Base-by-base conservation (phyloP, 2,888 invertebrate genomes). In the Elmis aenea region DNA sequence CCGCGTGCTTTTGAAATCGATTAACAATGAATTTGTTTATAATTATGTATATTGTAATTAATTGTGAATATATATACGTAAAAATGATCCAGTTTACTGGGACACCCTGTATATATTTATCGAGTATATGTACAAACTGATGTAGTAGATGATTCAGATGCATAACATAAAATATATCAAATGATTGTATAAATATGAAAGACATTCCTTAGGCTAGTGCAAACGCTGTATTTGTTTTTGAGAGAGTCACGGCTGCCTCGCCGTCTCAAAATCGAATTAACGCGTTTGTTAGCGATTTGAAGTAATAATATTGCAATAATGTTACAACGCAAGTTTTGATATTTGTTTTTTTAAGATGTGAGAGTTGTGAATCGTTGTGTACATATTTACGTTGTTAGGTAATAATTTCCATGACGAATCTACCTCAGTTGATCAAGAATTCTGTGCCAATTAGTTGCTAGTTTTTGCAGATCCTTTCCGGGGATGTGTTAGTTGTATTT, bases 301-400 rank as follows among this genome's bases (percentile, higher is more conserved):
- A 46, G 49, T 45, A 49, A 49, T 44, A 48, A 46, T 40, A 46
- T n/a, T 56, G 66, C 66, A 66, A 66, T 66, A 66, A 61, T 55
- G 57, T 61, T 61, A 64, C 64, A 65, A 65, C 64, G 65, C 62
- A 64, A 60, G 50, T 65, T 56, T 65, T 64, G 61, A 63, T 64
- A 64, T 64, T 63, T 62, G 58, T 62, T 61, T 57, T 50, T 46
- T 53, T 36, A 50, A 48, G 42, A 50, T 52, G 52, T 50, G 56
- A 57, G 43, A 45, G 36, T 53, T 58, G 59, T 61, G 57, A 58
- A 48, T 58, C 51, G 54, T 55, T 59, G 54, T 62, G 61, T 64
- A 61, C 46, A 64, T 62, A 62, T 51, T 50, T 59, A 54, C 50
- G 55, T 60, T 61, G 56, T 59, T 61, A 57, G 52, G 55, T 61